Evolutionary conservation across 1,140 invertebrate species (phyloP).

Genomic region (Calliphora vicina): DNA sequence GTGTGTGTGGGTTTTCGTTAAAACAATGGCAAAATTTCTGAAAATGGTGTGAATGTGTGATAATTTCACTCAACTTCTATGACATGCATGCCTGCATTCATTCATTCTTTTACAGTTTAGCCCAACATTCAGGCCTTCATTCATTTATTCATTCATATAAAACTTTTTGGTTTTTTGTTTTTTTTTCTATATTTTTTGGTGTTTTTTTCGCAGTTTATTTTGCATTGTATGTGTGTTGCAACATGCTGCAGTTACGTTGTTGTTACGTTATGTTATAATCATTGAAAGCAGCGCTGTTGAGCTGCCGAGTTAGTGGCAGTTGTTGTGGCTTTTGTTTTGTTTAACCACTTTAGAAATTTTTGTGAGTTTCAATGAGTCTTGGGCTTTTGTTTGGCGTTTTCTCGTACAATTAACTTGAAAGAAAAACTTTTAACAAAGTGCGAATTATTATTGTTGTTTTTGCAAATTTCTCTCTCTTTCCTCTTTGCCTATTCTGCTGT

Average conservation of each 20-base stretch:
- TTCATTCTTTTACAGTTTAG: neutral
- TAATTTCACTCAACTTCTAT: conserved; percentile 31
- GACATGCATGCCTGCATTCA: conserved; percentile 31
- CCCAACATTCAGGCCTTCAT: neutral
- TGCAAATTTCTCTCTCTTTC: neutral
- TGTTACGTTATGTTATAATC: neutral
- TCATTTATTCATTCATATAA: neutral
- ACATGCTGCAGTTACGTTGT: neutral
- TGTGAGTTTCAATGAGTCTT: conserved; percentile 31
- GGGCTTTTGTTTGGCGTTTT: conserved; percentile 27
- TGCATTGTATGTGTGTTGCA: neutral
- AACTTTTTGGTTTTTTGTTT: too few species aligned
- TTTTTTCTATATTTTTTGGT: neutral
- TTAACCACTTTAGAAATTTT: conserved; percentile 22
- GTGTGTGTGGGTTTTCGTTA: neutral
- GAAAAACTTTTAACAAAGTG: conserved; percentile 33
- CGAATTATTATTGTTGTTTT: conserved; percentile 28
- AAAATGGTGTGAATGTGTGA: conserved; percentile 35
- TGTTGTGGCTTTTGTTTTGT: too few species aligned
- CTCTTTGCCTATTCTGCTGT: neutral
- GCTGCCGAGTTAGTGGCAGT: neutral
- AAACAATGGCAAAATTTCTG: conserved; percentile 29
- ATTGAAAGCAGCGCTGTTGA: neutral
- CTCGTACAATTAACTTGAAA: conserved; percentile 34
- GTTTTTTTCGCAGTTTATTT: neutral